Base-by-base conservation (phyloP, 2,888 invertebrate genomes). In the Noctuana brunneofusca region DNA sequence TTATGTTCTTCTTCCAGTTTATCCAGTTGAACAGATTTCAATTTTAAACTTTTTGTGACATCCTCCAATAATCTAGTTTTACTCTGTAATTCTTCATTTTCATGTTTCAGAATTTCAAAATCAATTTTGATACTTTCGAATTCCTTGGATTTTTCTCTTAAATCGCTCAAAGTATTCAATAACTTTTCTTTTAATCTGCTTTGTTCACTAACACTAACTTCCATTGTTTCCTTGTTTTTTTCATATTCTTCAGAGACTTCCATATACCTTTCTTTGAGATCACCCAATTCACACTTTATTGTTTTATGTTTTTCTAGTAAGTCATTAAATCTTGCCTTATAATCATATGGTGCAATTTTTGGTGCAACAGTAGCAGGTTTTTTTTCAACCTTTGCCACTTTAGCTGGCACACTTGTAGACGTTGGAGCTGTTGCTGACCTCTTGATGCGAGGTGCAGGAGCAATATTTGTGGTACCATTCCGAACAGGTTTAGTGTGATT, bases 291-390 rank as follows among this genome's bases (percentile, higher is more conserved):
- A 55, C 79, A 83, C 72, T 93, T 93, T 11, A 94, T 79, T 0
- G 70, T 76, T 67, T 92, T 93, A 68, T 94, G 91, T 76, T 94
- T 94, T 64, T 93, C 93, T 14, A 90, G 76, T 55, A 95, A 84
- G 70, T 93, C 92, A 73, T 92, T 86, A 68, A 93, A 93, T 55
- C 95, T 92, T 27, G 94, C 94, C 79, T 95, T 94, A 67, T 92
- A 94, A 73, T 94, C 94, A 79, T 94, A 94, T 0, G 94, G 89
- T 6, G 93, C 89, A 54, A 93, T 93, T 66, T 94, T 92, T 58
- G 93, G 93, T 2, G 90, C 89, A 18, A 81, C 86, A 52, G 78
- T 79, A n/a, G 74, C 43, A 20, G 77, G 71, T 69, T 90, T 92
- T 63, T 79, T 84, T 66, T 88, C 88, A 4, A 90, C 73, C 77